Evolutionary conservation across 2,888 invertebrate genomes (phyloP).

Genomic region (Apodemia hepburni): DNA sequence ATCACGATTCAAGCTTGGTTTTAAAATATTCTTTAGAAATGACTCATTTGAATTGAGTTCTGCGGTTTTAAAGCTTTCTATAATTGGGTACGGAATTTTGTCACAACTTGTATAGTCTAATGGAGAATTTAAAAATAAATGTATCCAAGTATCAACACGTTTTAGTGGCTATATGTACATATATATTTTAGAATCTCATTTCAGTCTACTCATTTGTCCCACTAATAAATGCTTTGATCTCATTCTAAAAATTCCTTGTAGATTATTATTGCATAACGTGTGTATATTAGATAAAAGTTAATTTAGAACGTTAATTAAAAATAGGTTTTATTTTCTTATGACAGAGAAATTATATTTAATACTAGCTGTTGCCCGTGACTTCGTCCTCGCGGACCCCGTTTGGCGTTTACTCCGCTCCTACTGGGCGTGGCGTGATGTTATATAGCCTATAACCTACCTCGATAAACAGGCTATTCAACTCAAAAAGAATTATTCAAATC

Average conservation of each 20-base stretch:
- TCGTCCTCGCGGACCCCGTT: no score
- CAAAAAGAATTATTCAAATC: no score
- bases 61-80: neutral
- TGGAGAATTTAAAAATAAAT: conserved; percentile 40
- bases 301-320: neutral
- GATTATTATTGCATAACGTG: conserved; percentile 5
- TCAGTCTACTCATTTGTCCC: conserved; percentile 20
- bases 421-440: no score
- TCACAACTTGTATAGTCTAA: conserved; percentile 30
- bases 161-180: conserved; percentile 17
- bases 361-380: no score
- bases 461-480: no score
- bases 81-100: neutral
- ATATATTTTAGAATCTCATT: conserved; percentile 28
- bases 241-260: conserved; percentile 3
- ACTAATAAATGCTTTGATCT: conserved; percentile 27
- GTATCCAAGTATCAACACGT: conserved; percentile 35
- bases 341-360: no score
- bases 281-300: neutral
- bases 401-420: no score
- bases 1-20: neutral
- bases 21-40: neutral
- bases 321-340: conserved; percentile 9
- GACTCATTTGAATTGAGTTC: neutral
- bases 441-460: no score